Percentiles rank a stretch among this genome's conserved stretches.
These are phyloP conservation scores for Marmota flaviventris DNA, from an alignment of 2,113 vertebrate genomes.

Conservation along the genomic window DNA sequence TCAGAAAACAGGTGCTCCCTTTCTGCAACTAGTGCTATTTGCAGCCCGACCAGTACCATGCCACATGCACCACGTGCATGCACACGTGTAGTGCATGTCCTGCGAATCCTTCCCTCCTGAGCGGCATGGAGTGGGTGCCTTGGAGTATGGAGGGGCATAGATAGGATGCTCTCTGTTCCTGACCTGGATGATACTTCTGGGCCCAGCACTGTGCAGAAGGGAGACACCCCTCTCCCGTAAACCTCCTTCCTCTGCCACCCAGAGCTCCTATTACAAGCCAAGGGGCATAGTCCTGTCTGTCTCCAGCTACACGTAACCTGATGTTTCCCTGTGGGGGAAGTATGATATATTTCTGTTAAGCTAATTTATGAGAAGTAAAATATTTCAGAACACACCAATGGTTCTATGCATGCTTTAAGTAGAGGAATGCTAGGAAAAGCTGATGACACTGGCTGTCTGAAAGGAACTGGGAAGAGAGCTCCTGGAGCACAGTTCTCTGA, in stretches of 20 bases:
- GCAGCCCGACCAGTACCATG: not conserved
- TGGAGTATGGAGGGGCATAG: not conserved
- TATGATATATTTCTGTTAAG: not conserved
- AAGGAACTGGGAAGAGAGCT: no score
- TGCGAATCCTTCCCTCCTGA: not conserved
- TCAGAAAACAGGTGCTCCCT: not conserved
- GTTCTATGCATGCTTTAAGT: not conserved
- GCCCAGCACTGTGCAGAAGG: not conserved
- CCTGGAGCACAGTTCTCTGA: not conserved
- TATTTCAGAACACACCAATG: not conserved
- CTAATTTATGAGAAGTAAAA: not conserved
- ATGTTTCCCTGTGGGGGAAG: not conserved
- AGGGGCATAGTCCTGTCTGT: not conserved
- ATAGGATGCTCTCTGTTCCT: not conserved
- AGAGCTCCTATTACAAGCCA: not conserved
- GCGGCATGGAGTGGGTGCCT: not conserved
- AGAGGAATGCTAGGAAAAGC: not conserved
- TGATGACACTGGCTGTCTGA: not conserved
- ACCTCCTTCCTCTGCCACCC: not conserved
- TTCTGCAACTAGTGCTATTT: not conserved
- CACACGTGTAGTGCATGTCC: not conserved
- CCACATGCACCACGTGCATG: not conserved
- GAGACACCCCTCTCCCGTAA: not conserved
- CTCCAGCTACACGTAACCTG: not conserved
- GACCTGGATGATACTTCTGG: no score